phyloP scores from a whole-genome alignment of 2,888 invertebrate genomes.

The Eupithecia exiguata region DNA sequence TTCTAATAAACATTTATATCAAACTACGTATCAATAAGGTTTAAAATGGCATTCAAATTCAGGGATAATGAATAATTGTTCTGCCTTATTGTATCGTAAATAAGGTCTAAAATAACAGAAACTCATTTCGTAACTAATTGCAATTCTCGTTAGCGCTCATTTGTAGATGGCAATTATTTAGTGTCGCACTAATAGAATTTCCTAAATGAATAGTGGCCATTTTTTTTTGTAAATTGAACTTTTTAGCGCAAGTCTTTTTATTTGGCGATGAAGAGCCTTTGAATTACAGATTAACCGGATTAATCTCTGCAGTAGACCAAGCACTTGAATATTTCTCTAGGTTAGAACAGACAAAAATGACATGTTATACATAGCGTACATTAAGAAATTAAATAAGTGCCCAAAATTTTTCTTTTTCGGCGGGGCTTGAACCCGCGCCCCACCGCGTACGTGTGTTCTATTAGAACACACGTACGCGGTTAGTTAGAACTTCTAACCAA shows the following conservation, averaged over 20 bases:
- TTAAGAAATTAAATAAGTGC: no score
- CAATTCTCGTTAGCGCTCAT: constrained; percentile 24
- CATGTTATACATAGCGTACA: no score
- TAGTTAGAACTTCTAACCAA: no score
- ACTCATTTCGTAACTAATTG: constrained; percentile 14
- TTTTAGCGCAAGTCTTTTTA: not conserved
- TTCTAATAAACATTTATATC: not conserved
- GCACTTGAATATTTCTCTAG: no score
- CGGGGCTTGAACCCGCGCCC: no score
- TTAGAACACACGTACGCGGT: no score
- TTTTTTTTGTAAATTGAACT: not conserved
- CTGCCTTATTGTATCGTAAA: not conserved
- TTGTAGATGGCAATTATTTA: constrained; percentile 30
- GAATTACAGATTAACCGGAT: not conserved
- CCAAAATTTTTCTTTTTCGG: no score
- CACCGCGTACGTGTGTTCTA: no score
- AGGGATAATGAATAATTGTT: not conserved
- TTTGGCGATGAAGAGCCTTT: not conserved
- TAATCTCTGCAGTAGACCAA: not conserved
- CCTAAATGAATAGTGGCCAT: constrained; percentile 15
- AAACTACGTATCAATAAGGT: not conserved
- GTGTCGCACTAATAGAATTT: constrained; percentile 17
- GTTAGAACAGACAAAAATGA: no score
- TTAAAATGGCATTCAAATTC: not conserved
- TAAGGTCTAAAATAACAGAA: constrained; percentile 16